Base-by-base conservation (phyloP, 2,113 vertebrate genomes). In the Piprites chloris region DNA sequence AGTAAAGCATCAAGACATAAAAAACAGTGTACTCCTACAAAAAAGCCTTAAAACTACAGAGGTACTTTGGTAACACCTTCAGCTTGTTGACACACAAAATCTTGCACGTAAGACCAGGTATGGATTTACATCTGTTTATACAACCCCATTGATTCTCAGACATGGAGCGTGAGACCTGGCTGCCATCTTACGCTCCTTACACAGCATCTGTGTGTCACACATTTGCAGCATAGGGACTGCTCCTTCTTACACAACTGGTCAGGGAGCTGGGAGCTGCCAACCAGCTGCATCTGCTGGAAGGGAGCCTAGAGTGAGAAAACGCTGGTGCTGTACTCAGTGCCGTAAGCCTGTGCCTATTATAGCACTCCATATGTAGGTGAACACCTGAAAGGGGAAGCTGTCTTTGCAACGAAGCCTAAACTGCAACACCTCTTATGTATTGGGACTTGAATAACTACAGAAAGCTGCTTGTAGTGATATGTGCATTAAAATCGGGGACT, bases 91-190 rank as follows among this genome's bases (percentile, higher is more conserved):
- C 37, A 61, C 9, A 5, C 53, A n/a, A 86, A 75, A 47, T 49
- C 56, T 59, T 5, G 0, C 44, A 76, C 0, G 0, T 44, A 65
- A 79, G 3, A n/a, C 33, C 12, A 32, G 28, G 5, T 39, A 23
- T n/a, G 47, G 23, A 63, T 71, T 72, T 75, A 33, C 13, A 30
- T 21, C 84, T 85, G 61, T 90, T 93, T 87, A 72, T 28, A 84
- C 21, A 89, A 26, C 24, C 4, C 23, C 50, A 42, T 0, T 55
- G 73, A 84, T 87, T 78, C 69, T 91, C 52, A 89, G 63, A 32
- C 46, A 49, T 0, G 0, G 42, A 61, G 39, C 63, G 76, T 17
- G 12, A 93, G 69, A 77, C 8, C 67, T 83, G 72, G 63, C 72
- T 92, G 76, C 22, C 59, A 52, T 52, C 44, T 88, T 68, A 14